These are phyloP conservation scores for Megalopta genalis DNA, from an alignment of 1,140 invertebrate genomes.

Conservation along the genomic window DNA sequence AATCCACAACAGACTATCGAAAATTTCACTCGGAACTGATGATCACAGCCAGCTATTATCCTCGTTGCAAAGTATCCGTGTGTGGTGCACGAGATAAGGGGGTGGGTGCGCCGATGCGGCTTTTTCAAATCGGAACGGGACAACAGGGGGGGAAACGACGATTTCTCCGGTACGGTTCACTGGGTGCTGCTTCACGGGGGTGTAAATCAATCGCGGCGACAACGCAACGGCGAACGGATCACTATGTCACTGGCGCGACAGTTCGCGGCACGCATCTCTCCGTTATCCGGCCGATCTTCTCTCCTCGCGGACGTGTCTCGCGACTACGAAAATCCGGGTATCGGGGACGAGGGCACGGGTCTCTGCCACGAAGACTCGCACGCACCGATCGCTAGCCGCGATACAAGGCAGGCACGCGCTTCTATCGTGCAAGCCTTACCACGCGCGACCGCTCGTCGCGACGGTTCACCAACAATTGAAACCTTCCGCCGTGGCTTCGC, in stretches of 20 bases:
- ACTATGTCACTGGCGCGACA: conserved; percentile 58
- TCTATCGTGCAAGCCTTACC: conserved; percentile 35
- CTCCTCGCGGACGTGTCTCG: conserved; percentile 7
- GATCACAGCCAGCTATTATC: conserved; percentile 22
- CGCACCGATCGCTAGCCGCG: conserved; percentile 48
- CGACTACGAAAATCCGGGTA: neutral
- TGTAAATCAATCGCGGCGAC: conserved; percentile 19
- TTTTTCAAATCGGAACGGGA: neutral
- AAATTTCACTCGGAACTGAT: conserved; percentile 29
- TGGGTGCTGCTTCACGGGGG: neutral
- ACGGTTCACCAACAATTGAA: conserved; percentile 72
- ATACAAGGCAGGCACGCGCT: conserved; percentile 43
- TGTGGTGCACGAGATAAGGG: neutral
- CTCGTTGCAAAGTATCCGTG: conserved; percentile 6
- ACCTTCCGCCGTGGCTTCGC: conserved; percentile 48
- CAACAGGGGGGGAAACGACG: neutral
- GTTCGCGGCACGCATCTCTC: conserved; percentile 30
- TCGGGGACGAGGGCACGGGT: neutral
- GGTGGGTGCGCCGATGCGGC: neutral
- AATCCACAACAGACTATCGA: conserved; percentile 16
- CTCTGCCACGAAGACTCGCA: conserved; percentile 1
- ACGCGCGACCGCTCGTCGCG: conserved; percentile 62
- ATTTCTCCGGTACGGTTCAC: conserved; percentile 27
- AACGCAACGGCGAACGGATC: conserved; percentile 46
- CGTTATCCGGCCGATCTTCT: conserved; percentile 1